These are phyloP conservation scores for Balaeniceps rex DNA, from an alignment of 2,113 vertebrate genomes.

Conservation along the genomic window DNA sequence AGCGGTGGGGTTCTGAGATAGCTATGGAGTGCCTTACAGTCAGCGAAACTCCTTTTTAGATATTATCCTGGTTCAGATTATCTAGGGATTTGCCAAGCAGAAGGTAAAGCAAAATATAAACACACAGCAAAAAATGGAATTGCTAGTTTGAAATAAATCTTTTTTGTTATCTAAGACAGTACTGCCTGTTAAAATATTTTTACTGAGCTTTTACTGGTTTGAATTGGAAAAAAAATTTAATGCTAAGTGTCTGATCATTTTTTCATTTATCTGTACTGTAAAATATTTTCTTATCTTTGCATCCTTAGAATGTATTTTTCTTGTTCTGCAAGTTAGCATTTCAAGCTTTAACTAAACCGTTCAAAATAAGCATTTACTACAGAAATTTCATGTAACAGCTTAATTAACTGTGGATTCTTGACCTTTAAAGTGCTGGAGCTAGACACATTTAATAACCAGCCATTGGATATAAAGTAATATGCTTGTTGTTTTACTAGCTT, in stretches of 20 bases:
- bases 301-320: neutral
- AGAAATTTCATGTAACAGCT: conserved; percentile 13
- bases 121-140: neutral
- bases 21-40: neutral
- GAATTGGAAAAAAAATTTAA: neutral
- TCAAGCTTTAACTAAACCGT: neutral
- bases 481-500: conserved; percentile 27
- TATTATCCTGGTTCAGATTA: neutral
- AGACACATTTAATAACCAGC: conserved; percentile 29
- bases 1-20: neutral
- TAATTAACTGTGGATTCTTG: conserved; percentile 57
- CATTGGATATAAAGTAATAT: conserved; percentile 41
- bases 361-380: neutral
- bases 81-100: neutral
- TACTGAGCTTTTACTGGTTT: neutral
- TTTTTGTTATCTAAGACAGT: neutral
- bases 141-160: neutral
- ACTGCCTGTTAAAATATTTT: neutral
- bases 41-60: neutral
- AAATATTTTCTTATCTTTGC: conserved; percentile 29
- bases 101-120: neutral
- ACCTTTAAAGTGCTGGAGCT: conserved; percentile 47
- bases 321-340: conserved; percentile 4
- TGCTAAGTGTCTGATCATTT: neutral
- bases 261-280: neutral